Evolutionary conservation across 2,888 invertebrate species (phyloP), one percentile per base, ranked within the genome.

Genomic region (Nasonovia ribisnigri): DNA sequence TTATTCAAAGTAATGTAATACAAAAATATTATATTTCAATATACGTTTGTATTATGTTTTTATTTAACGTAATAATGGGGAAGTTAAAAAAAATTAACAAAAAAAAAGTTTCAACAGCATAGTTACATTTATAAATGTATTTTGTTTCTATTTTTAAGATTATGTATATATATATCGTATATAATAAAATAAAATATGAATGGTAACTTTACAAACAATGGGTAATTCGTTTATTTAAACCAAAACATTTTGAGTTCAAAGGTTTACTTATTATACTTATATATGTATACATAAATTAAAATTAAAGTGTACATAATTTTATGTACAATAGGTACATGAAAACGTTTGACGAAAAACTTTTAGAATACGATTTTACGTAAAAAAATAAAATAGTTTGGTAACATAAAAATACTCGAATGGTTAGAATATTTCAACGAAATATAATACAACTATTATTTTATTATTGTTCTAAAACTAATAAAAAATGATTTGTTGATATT

Each of bases 201-300:
- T 54, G 42, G 54, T 10, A 88, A 57, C 88, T 88, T 88, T 54
- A 24, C 54, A 88, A 88, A 54, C 26, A 88, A 54, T 54, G 29
- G 26, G 26, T 57, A 88, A 54, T 54, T 88, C 88, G 54, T 54
- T 88, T 88, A 42, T 88, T 88, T 86, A 24, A 77, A 42, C 54
- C 36, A 26, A 88, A 88, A 88, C 54, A 54, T 88, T 88, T 88
- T 26, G 54, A 57, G 42, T 42, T 88, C 54, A 88, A 54, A 88
- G 54, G 42, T 26, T 88, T 88, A 54, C 42, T 88, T 54, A 54
- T 88, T 36, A 77, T 77, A 36, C 67, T 77, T 36, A 77, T 36
- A 36, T 36, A 77, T 20, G 77, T 20, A 77, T 5, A 77, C 36
- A 77, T 77, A 77, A 36, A 77, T 77, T 77, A 6, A 77, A 77